These are phyloP conservation scores for Mola mola DNA, from an alignment of 2,113 vertebrate genomes.

Conservation along the genomic window DNA sequence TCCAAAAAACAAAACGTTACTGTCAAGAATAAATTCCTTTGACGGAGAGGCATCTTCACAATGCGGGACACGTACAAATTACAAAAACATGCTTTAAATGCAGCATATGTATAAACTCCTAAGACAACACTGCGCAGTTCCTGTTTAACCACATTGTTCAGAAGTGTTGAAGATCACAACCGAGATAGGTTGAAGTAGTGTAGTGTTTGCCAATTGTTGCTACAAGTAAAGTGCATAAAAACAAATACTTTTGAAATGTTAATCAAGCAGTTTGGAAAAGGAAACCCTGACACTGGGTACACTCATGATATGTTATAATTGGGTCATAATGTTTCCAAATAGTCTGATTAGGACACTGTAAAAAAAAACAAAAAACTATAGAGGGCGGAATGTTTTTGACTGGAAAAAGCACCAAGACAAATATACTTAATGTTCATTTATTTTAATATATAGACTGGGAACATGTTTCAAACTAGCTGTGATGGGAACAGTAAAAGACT, in stretches of 20 bases:
- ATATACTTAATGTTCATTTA: too few relatives aligned
- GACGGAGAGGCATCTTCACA: neutral
- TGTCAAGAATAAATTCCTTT: constrained; percentile 1
- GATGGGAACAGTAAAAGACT: neutral
- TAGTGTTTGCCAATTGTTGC: neutral
- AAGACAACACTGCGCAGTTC: neutral
- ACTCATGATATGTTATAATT: constrained; percentile 7
- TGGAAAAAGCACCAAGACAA: too few relatives aligned
- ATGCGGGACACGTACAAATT: neutral
- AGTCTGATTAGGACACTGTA: too few relatives aligned
- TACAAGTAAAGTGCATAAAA: neutral
- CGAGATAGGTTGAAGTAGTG: neutral
- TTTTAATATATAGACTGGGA: too few relatives aligned
- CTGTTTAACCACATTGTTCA: constrained; percentile 9
- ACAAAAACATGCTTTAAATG: constrained; percentile 3
- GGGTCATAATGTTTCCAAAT: neutral
- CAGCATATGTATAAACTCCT: neutral
- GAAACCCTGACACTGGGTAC: neutral
- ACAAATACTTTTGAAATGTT: neutral
- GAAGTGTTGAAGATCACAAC: neutral
- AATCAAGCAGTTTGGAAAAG: neutral
- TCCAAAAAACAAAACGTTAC: too few relatives aligned
- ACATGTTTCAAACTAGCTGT: too few relatives aligned
- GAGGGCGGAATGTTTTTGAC: too few relatives aligned
- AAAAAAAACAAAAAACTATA: too few relatives aligned